Evolutionary conservation across 2,888 invertebrate genomes (phyloP), one percentile per base, ranked within the genome.

Genomic region (Hyles lineata): DNA sequence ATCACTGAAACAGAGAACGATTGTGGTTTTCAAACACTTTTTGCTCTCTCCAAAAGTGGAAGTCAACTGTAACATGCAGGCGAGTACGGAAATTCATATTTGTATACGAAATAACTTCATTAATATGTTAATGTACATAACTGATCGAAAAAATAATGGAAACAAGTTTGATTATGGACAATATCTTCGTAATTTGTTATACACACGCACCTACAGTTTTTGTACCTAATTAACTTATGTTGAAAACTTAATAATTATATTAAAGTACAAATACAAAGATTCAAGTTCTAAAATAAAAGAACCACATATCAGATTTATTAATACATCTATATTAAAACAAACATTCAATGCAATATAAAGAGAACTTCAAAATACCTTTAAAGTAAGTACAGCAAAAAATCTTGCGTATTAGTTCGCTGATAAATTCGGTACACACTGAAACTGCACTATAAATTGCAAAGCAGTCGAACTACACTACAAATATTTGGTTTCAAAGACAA

Each of bases 401-500:
- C 63, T 35, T 43, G 23, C 23, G 17, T 23, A 23, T 60, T 19
- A 52, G 25, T 70, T 52, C 32, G 50, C 21, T 59, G 52, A 50
- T 29, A 35, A 70, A 62, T 23, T 55, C n/a, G 25, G 25, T 58
- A 35, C 19, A 58, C 72, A 72, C 67, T 58, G 29, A 52, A 32
- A 62, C 23, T 23, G 52, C 73, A 70, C 70, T 61, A 60, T 19
- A 71, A 59, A 60, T 59, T 71, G 71, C 60, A 60, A 60, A 60
- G 60, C 59, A 55, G 11, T 43, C 21, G 50, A 76, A 76, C 76
- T 70, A 43, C 74, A 76, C 67, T 71, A 70, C 50, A 17, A 70
- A 59, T 70, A 72, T 71, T 70, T 70, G 17, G 50, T 52, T 62
- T 50, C 72, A 72, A 70, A 73, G 70, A 75, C 74, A 72, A 55